Conservation (phyloP, 2,888 invertebrate genomes). For the Drosophila dives region DNA sequence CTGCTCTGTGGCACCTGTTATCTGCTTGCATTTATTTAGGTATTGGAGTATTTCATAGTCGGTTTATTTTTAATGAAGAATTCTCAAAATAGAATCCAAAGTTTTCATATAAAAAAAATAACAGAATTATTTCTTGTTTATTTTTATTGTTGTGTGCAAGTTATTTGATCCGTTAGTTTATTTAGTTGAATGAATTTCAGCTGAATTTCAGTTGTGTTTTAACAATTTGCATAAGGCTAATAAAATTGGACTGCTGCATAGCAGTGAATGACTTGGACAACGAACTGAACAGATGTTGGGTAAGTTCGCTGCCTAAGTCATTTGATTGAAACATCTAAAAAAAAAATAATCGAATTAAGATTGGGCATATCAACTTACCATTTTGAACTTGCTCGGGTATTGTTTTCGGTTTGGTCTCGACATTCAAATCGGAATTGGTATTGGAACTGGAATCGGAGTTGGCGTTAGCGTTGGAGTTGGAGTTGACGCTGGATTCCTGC, state of each 20-base stretch:
- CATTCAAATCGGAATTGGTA: slow-evolving; percentile 38
- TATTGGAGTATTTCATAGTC: neutral
- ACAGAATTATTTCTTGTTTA: neutral
- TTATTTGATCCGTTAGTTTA: neutral
- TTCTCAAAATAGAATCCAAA: neutral
- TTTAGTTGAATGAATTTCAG: neutral
- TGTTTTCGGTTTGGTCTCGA: slow-evolving; percentile 32
- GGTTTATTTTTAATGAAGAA: neutral
- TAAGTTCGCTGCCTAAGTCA: slow-evolving; percentile 43
- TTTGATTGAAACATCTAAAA: slow-evolving; percentile 18
- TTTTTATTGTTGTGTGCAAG: slow-evolving; percentile 4
- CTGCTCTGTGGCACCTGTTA: neutral
- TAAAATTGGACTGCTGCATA: neutral
- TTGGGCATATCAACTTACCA: slow-evolving; percentile 58
- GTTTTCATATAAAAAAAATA: slow-evolving; percentile 3
- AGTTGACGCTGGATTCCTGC: slow-evolving; percentile 31
- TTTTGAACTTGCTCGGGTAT: slow-evolving; percentile 65
- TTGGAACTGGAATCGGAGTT: slow-evolving; percentile 9
- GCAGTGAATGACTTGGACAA: neutral
- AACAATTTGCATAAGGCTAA: slow-evolving; percentile 32
- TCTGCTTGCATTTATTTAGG: neutral
- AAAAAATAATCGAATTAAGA: neutral
- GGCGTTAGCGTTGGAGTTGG: neutral
- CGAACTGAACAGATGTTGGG: slow-evolving; percentile 32
- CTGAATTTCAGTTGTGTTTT: slow-evolving; percentile 4